Base-by-base conservation (phyloP, 2,113 vertebrate genomes). In the Phocoena sinus region DNA sequence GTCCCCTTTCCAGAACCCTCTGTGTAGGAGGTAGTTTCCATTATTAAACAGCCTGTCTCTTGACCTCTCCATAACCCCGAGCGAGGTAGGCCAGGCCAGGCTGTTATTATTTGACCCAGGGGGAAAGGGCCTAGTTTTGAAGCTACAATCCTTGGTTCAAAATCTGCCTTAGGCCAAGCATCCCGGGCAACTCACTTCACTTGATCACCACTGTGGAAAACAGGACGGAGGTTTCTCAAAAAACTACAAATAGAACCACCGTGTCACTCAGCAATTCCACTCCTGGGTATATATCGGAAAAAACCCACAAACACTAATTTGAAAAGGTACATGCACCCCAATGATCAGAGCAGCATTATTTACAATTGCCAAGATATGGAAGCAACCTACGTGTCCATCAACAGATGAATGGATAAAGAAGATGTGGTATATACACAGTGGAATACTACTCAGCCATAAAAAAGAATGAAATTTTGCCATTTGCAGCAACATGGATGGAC, bases 61-160 rank as follows among this genome's bases (percentile, higher is more conserved):
- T 86, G 85, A 97, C 96, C 97, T 91, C 85, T 56, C 71, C 20
- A 8, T 93, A 86, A 97, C 97, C 97, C 91, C 8, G 31, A 23
- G 9, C 2, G n/a, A 81, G 81, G 73, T 21, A 9, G 68, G 74
- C 71, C 5, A 26, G 85, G 91, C 58, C 60, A 50, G 62, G 62
- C 74, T 41, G 83, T 76, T 80, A 88, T 62, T 58, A 92, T 80
- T 3, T 74, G 62, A 50, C 77, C 83, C 28, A 8, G 38, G 2
- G 41, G 36, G 65, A 60, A 80, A 77, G 63, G 92, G 44, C 71
- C 53, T 56, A 10, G 20, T 44, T 60, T n/a, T 11, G 58, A 90
- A 94, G 67, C 53, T n/a, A 5, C 36, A 47, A 67, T 20, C 84
- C 21, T 17, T 50, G 71, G 56, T 73, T 79, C 71, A 26, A 41